Evolutionary conservation across 2,797 vertebrate species (phyloP), one percentile per base, ranked within the genome.

Genomic region (Danio choprae): DNA sequence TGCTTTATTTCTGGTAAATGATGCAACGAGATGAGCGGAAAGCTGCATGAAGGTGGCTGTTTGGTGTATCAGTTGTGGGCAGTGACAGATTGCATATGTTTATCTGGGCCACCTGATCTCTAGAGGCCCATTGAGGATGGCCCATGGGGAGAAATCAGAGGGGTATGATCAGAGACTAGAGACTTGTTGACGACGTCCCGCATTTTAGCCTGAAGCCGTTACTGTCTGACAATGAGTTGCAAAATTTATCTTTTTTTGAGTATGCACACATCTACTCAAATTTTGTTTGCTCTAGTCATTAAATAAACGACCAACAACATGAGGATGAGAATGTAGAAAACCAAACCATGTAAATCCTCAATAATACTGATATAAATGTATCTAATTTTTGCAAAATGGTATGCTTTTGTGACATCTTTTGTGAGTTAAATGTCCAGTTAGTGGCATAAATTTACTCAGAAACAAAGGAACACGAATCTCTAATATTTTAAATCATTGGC

Each of bases 41-140:
- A 84, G 48, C 43, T 64, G 69, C 79, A 65, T 9, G 63, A 62
- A 63, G 46, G 41, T 60, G 64, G 62, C 48, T 67, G 69, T 81
- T 77, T 76, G 62, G 44, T 60, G 55, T 41, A 60, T 82, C 40
- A 44, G 50, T 73, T 71, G 44, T 74, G 63, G 76, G 71, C 53
- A 75, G 40, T 60, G 72, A 82, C 72, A 81, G 64, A 70, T 70
- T 62, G 69, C 81, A 70, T 83, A 73, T 83, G 82, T 64, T 82
- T 85, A 83, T 83, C 84, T 85, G 69, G 87, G 84, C 74, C 82
- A 86, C 73, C 68, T 73, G 65, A 77, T 87, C 77, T 69, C 77
- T 63, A 16, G 81, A 73, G 67, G 68, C 56, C 46, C 59, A 46
- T 68, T 72, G 79, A 73, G 16, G 77, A 60, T n/a, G 53, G 48